A percentile compares a stretch with the other conserved stretches of the same genome.
phyloP scores from a whole-genome alignment of 2,113 vertebrate species.

The Ceyx melanurus region DNA sequence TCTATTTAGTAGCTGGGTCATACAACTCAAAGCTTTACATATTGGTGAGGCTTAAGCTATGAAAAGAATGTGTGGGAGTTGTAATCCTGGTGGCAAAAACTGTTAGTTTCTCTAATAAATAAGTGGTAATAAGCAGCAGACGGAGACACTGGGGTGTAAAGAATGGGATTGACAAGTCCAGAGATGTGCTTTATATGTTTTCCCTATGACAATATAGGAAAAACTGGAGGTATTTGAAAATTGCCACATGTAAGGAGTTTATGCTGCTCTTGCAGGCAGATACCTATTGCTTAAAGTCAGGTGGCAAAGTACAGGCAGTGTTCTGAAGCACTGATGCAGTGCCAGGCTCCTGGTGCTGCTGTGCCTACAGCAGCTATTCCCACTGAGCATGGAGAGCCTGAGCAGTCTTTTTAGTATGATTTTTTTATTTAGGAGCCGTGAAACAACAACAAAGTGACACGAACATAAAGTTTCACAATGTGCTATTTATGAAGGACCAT shows the following conservation, averaged over 20 bases:
- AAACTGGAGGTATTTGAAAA: background rate
- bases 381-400: background rate
- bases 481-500: background rate
- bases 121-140: background rate
- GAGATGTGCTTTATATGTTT: background rate
- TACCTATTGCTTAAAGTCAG: background rate
- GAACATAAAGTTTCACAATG: background rate
- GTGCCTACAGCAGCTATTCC: background rate
- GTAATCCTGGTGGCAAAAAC: background rate
- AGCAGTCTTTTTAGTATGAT: background rate
- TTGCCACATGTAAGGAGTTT: background rate
- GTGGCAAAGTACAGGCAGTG: background rate
- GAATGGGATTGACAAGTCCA: background rate
- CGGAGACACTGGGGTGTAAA: accelerated
- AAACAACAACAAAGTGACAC: background rate
- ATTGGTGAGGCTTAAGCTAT: background rate
- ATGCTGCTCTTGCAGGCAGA: background rate
- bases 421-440: background rate
- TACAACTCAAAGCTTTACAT: background rate
- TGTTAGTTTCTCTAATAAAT: background rate
- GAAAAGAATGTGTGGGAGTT: background rate
- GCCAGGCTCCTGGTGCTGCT: background rate
- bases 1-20: background rate
- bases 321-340: background rate
- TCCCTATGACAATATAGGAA: background rate